Percentiles rank a stretch among this genome's conserved stretches.
Evolutionary conservation across 1,140 invertebrate genomes (phyloP).

Genomic region (Leptonema lineaticorne): DNA sequence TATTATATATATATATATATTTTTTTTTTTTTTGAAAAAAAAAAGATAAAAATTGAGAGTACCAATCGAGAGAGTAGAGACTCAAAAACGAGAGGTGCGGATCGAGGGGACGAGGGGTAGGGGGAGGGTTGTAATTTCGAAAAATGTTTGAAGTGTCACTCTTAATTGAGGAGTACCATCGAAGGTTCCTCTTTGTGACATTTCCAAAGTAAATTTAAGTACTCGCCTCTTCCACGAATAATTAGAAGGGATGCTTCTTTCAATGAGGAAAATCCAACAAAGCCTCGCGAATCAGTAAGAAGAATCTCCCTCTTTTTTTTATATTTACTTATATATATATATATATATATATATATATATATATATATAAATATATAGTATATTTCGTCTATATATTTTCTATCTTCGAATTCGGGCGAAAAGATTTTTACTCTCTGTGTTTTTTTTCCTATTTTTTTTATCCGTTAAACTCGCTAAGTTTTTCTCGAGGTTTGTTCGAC

Average conservation of each 20-base stretch:
- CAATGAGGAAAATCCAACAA: constrained; percentile 15
- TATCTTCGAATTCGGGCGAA: no score
- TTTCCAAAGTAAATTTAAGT: constrained; percentile 38
- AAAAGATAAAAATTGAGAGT: no score
- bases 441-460: no score
- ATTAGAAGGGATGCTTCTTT: constrained; percentile 20
- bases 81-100: no score
- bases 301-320: background rate
- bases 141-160: constrained; percentile 23
- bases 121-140: constrained; percentile 11
- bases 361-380: background rate
- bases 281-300: constrained; percentile 6
- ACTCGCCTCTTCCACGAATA: constrained; percentile 25
- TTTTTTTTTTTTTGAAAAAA: no score
- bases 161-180: constrained; percentile 33
- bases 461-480: no score
- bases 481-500: no score
- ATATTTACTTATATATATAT: background rate
- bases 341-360: background rate
- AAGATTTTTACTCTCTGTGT: no score
- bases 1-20: no score
- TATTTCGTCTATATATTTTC: no score
- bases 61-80: no score
- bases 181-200: constrained; percentile 28
- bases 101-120: no score